These are phyloP conservation scores for Hypotaenidia okinawae DNA, from an alignment of 2,797 vertebrate species.

Conservation along the genomic window DNA sequence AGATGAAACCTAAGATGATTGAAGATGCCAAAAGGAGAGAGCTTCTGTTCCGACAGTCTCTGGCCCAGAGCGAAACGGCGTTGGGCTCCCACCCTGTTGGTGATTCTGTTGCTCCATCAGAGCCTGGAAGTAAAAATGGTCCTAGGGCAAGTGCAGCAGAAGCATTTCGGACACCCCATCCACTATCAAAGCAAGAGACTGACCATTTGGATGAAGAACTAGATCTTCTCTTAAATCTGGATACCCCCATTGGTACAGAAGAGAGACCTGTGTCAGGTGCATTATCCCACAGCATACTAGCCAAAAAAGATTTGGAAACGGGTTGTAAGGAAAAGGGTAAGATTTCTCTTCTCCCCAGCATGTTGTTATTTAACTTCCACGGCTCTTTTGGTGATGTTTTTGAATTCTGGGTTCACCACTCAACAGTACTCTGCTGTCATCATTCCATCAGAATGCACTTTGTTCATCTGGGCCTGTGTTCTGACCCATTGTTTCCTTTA, in stretches of 20 bases:
- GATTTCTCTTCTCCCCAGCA: not conserved
- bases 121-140: slow-evolving; percentile 11
- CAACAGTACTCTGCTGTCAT: not conserved
- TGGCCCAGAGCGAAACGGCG: not conserved
- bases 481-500: not conserved
- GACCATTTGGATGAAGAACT: slow-evolving; percentile 87
- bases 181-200: not conserved
- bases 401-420: not conserved
- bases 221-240: slow-evolving; percentile 86
- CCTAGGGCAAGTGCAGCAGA: not conserved
- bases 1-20: slow-evolving; percentile 71
- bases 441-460: not conserved
- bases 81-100: not conserved
- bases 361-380: not conserved
- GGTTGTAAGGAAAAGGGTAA: slow-evolving; percentile 64
- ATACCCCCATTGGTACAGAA: slow-evolving; percentile 70
- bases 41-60: slow-evolving; percentile 61
- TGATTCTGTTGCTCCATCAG: not conserved
- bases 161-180: not conserved
- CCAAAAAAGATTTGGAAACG: slow-evolving; percentile 23
- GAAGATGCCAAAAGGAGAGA: slow-evolving; percentile 60
- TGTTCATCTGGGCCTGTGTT: not conserved
- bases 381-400: not conserved
- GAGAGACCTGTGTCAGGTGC: not conserved
- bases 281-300: not conserved